These are phyloP conservation scores for Solen grandis DNA, from an alignment of 1,140 invertebrate genomes.

Conservation along the genomic window DNA sequence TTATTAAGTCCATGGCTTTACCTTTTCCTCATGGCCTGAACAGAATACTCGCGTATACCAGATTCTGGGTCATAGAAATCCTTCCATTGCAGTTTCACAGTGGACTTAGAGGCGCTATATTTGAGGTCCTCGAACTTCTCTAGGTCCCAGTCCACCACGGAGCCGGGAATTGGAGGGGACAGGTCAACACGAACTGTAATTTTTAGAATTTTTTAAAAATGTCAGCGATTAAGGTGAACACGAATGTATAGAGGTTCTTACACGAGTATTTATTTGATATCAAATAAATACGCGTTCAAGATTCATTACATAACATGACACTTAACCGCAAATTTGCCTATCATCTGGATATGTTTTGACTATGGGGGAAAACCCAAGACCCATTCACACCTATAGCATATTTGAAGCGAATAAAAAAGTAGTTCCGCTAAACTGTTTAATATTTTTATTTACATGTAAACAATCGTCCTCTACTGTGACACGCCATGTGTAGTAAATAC, in stretches of 20 bases:
- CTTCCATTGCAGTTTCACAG: constrained; percentile 64
- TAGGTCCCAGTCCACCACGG: constrained; percentile 61
- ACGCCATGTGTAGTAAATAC: no score
- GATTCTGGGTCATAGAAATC: constrained; percentile 67
- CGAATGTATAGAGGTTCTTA: neutral
- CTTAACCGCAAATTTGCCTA: neutral
- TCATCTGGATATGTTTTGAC: no score
- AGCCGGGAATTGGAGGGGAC: constrained; percentile 61
- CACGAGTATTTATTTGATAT: neutral
- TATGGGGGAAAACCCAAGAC: no score
- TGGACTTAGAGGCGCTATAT: constrained; percentile 53
- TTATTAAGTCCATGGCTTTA: constrained; percentile 25
- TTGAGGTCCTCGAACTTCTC: constrained; percentile 53
- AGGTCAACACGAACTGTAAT: constrained; percentile 64
- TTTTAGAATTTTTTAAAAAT: no score
- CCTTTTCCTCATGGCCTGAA: constrained; percentile 57
- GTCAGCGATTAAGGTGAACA: no score
- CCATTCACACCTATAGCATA: no score
- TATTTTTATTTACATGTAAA: no score
- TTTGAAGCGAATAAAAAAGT: no score
- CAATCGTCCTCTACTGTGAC: no score
- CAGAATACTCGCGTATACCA: constrained; percentile 61
- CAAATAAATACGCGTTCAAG: neutral
- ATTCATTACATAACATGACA: neutral
- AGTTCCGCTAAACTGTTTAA: no score